phyloP scores from a whole-genome alignment of 2,113 vertebrate species.

The Nothocercus julius region DNA sequence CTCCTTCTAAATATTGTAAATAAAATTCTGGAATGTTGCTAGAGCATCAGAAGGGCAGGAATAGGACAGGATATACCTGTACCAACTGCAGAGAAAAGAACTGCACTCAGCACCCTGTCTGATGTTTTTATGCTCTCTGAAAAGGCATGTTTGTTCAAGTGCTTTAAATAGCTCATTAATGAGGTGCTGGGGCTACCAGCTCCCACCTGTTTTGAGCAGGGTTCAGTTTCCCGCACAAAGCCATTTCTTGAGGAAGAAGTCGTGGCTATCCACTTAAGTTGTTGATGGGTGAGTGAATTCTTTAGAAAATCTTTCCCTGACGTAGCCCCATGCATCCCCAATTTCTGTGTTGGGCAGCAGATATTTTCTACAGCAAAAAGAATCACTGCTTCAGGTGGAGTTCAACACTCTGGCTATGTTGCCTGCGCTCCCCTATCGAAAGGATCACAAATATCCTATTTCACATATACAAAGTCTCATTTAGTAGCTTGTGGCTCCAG shows the following conservation, averaged over 20 bases:
- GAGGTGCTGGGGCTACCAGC: not conserved
- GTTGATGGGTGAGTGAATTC: not conserved
- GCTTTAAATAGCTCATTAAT: slow-evolving; percentile 52
- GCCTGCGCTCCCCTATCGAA: not conserved
- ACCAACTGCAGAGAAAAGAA: slow-evolving; percentile 3
- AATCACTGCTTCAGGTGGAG: not conserved
- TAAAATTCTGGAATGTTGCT: slow-evolving; percentile 65
- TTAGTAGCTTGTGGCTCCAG: not conserved
- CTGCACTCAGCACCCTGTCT: not conserved
- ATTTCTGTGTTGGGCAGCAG: not conserved
- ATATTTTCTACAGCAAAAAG: not conserved
- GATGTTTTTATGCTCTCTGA: slow-evolving; percentile 39
- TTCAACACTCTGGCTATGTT: not conserved
- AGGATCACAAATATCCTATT: not conserved
- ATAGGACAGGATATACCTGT: slow-evolving; percentile 65
- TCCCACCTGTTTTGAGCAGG: not conserved
- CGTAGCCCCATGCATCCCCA: not conserved
- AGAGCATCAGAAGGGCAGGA: slow-evolving; percentile 35
- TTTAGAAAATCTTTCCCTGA: not conserved
- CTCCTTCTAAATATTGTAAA: slow-evolving; percentile 45
- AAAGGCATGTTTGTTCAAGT: slow-evolving; percentile 44
- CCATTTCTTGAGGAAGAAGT: not conserved
- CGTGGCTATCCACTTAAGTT: not conserved
- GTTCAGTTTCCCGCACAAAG: not conserved
- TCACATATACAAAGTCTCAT: not conserved